Percentiles rank a stretch among this genome's conserved stretches.
phyloP scores from a whole-genome alignment of 1,140 invertebrate species.

The Ceratoteleas bidentatus region DNA sequence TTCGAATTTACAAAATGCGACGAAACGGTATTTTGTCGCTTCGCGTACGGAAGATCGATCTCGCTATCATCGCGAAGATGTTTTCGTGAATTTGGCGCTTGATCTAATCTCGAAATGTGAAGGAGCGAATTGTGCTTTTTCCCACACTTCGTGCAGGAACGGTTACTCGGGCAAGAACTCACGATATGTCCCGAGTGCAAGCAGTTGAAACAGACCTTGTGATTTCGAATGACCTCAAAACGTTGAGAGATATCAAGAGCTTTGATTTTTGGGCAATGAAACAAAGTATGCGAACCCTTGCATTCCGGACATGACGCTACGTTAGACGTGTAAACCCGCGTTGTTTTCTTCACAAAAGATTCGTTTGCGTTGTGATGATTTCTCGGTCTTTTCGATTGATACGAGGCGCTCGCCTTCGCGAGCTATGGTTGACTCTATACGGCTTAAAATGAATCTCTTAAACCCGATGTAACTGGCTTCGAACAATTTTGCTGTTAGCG shows the following conservation, averaged over 20 bases:
- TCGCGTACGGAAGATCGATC: not conserved
- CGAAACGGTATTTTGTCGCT: not conserved
- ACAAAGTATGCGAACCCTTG: not conserved
- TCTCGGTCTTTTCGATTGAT: not conserved
- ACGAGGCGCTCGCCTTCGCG: not conserved
- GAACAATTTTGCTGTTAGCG: not conserved
- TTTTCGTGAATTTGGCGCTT: not conserved
- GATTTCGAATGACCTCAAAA: conserved; percentile 5
- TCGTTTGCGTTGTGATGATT: not conserved
- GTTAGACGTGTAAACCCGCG: not conserved
- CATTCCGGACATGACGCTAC: conserved; percentile 12
- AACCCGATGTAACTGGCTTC: not conserved
- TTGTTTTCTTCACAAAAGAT: not conserved
- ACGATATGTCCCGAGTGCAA: conserved; percentile 6
- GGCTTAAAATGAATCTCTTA: conserved; percentile 7
- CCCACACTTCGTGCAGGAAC: not conserved
- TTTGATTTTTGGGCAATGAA: conserved; percentile 6
- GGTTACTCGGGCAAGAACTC: conserved; percentile 10
- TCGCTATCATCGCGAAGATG: too few relatives aligned
- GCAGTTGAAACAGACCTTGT: conserved; percentile 23
- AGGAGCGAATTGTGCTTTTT: conserved; percentile 10
- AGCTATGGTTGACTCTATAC: conserved; percentile 3
- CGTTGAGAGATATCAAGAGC: not conserved
- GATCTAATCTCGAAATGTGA: not conserved
- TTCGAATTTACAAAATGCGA: not conserved